These are phyloP conservation scores for Eurytemora carolleeae DNA, from an alignment of 1,140 invertebrate species.

Conservation along the genomic window DNA sequence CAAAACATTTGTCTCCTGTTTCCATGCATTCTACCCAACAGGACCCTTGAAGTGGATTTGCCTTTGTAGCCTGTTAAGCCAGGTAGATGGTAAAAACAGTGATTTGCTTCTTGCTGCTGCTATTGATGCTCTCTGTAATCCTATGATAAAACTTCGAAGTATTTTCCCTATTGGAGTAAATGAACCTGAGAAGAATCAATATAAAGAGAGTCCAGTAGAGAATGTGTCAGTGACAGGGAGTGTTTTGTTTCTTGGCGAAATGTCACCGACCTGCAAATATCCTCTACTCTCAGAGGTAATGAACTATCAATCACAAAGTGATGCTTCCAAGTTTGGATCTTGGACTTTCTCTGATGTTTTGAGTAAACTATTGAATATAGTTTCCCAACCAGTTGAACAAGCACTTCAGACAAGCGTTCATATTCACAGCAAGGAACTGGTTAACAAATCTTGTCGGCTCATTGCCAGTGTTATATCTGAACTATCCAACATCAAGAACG, in stretches of 20 bases:
- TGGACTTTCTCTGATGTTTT: slow-evolving; percentile 69
- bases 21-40: slow-evolving; percentile 88
- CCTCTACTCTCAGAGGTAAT: slow-evolving; percentile 61
- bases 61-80: slow-evolving; percentile 58
- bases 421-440: slow-evolving; percentile 36
- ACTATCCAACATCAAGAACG: slow-evolving; percentile 48
- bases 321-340: slow-evolving; percentile 16
- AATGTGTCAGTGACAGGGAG: slow-evolving; percentile 37
- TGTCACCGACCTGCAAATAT: slow-evolving; percentile 37
- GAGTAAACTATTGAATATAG: slow-evolving; percentile 55
- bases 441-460: slow-evolving; percentile 65
- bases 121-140: slow-evolving; percentile 54
- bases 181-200: neutral
- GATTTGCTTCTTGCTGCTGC: slow-evolving; percentile 57
- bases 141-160: slow-evolving; percentile 49
- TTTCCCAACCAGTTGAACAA: slow-evolving; percentile 50
- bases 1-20: slow-evolving; percentile 69
- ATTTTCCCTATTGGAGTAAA: slow-evolving; percentile 43
- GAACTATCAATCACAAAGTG: slow-evolving; percentile 45
- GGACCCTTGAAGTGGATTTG: slow-evolving; percentile 76
- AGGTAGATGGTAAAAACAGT: slow-evolving; percentile 21
- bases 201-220: slow-evolving; percentile 36
- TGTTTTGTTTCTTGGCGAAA: slow-evolving; percentile 47
- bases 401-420: slow-evolving; percentile 35
- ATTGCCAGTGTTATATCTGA: slow-evolving; percentile 66